Base-by-base conservation (phyloP, 2,888 invertebrate species). In the Chalcosyrphus nemorum region DNA sequence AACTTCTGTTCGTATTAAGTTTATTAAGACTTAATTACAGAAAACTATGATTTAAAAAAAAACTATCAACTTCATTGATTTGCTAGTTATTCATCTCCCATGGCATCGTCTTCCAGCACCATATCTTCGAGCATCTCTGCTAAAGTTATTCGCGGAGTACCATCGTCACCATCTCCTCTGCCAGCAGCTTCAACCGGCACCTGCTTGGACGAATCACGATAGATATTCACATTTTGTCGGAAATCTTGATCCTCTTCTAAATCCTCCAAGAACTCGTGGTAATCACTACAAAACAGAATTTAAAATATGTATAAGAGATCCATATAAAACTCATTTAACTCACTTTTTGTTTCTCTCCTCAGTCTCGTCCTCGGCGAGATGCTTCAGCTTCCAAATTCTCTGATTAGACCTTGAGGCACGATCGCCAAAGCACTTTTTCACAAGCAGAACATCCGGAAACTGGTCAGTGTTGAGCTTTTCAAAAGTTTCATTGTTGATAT, bases 71-170 rank as follows among this genome's bases (percentile, higher is more conserved):
- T 32, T 9, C 32, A 2, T 32, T 2, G 6, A 4, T n/a, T 1
- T 45, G 3, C 1, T 35, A 66, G 41, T 66, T 74, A 76, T 13
- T 87, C 88, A 7, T 94, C 94, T 35, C 92, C 93, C 95, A 96
- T 96, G 88, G 96, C 96, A 27, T 95, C 94, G 89, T 97, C 97
- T 19, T 90, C 89, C 52, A 98, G 93, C 43, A 93, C 94, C 88
- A 98, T 92, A 90, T 98, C 98, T 86, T 98, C 97, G 86, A 98
- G 92, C 98, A 98, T 98, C 92, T 98, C 98, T 43, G 96, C 96
- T 5, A 98, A 93, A 0, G 96, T 96, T 86, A 98, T 95, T 84
- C 94, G 93, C 0, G 97, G 97, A 24, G 94, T 90, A 19, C 93
- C 92, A 0, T 94, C 94, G 88, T 95, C 95, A 88, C 95, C 95